These are phyloP conservation scores for Sphaerophoria rueppellii DNA, from an alignment of 2,888 invertebrate genomes.

Conservation along the genomic window DNA sequence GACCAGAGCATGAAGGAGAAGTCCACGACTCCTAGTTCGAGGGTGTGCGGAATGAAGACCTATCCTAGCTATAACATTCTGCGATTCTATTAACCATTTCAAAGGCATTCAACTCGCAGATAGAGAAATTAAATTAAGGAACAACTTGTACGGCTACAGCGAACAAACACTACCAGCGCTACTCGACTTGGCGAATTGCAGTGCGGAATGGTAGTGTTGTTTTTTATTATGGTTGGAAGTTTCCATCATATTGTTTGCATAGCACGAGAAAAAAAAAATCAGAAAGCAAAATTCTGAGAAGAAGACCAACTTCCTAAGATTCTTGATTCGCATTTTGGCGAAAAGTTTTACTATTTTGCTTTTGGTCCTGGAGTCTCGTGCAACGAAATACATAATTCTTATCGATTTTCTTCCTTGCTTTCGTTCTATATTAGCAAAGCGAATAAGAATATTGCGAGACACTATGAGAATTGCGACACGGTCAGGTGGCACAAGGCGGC, in stretches of 20 bases:
- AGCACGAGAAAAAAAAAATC: background rate
- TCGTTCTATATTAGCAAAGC: no score
- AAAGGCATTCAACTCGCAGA: conserved; percentile 69
- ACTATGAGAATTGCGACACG: no score
- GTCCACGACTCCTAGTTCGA: background rate
- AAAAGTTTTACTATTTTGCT: background rate
- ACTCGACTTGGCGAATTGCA: background rate
- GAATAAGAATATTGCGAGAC: no score
- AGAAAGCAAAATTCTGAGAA: background rate
- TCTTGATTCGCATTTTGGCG: conserved; percentile 3
- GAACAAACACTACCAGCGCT: conserved; percentile 36
- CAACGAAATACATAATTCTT: no score
- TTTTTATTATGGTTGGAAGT: conserved; percentile 7
- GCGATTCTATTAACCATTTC: conserved; percentile 69
- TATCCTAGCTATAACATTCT: conserved; percentile 27
- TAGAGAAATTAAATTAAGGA: conserved; percentile 70
- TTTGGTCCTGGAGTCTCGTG: background rate
- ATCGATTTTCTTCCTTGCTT: no score
- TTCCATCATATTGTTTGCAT: conserved; percentile 30
- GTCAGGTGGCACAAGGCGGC: no score
- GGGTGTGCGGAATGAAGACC: background rate
- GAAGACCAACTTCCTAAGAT: background rate
- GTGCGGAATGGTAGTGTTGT: background rate
- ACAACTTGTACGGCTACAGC: conserved; percentile 62
- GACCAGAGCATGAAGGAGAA: background rate